Conservation (phyloP, 2,113 vertebrate species). For the Larimichthys crocea region DNA sequence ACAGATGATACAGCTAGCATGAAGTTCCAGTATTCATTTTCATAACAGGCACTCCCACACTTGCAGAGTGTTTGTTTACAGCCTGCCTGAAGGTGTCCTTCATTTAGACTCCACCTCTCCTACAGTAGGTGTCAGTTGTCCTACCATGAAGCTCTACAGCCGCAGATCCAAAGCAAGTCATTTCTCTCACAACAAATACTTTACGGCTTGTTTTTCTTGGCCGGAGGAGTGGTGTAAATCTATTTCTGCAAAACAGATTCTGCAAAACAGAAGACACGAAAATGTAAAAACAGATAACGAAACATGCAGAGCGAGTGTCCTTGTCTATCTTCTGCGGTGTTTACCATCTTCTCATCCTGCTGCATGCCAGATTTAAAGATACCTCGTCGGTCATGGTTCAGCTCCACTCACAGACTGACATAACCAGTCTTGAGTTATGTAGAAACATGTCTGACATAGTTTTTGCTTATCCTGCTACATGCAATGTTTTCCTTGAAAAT, state of each 20-base stretch:
- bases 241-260: not conserved
- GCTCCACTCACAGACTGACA: not conserved
- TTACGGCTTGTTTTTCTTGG: not conserved
- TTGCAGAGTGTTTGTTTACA: slow-evolving; percentile 15
- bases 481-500: not conserved
- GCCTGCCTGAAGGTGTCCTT: slow-evolving; percentile 9
- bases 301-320: not conserved
- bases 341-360: slow-evolving; percentile 4
- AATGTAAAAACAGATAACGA: not conserved
- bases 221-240: not conserved
- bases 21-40: slow-evolving; percentile 4
- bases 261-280: not conserved
- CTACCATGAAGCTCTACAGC: not conserved
- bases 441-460: slow-evolving; percentile 15
- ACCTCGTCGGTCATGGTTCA: not conserved
- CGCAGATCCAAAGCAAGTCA: not conserved
- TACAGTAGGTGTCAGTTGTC: slow-evolving; percentile 8
- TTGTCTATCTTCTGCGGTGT: not conserved
- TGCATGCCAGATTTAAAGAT: not conserved
- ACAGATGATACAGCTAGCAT: not conserved
- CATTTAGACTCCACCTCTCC: not conserved
- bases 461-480: not conserved
- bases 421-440: slow-evolving; percentile 26
- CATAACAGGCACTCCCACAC: not conserved
- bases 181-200: not conserved